Conservation (phyloP, 2,113 vertebrate species). For the Sebastes fasciatus region DNA sequence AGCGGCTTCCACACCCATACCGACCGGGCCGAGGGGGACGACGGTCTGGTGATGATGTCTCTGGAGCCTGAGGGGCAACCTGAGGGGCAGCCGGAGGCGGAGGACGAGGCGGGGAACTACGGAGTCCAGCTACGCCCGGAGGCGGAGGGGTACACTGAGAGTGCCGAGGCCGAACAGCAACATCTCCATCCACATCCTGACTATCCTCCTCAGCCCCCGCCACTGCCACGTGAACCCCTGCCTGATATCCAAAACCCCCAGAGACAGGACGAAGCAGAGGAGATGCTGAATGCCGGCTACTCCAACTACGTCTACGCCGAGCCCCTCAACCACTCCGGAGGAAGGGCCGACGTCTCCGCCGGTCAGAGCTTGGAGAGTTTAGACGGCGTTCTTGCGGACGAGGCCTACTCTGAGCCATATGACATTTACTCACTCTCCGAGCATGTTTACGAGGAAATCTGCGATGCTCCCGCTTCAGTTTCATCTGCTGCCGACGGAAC, state of each 20-base stretch:
- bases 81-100: slow-evolving; percentile 79
- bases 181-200: slow-evolving; percentile 72
- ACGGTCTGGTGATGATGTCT: slow-evolving; percentile 80
- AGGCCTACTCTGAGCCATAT: slow-evolving; percentile 92
- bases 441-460: slow-evolving; percentile 97
- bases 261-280: slow-evolving; percentile 85
- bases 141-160: slow-evolving; percentile 93
- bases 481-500: slow-evolving; percentile 2
- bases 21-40: slow-evolving; percentile 93
- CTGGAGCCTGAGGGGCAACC: slow-evolving; percentile 72
- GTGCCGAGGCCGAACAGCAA: slow-evolving; percentile 91
- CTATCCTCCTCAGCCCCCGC: slow-evolving; percentile 83
- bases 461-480: slow-evolving; percentile 78
- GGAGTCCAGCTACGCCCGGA: slow-evolving; percentile 79
- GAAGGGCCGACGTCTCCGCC: slow-evolving; percentile 51
- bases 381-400: slow-evolving; percentile 77
- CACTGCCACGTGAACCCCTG: slow-evolving; percentile 68
- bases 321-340: slow-evolving; percentile 77
- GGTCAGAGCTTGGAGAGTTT: slow-evolving; percentile 40
- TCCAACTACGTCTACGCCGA: slow-evolving; percentile 92
- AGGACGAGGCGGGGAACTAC: slow-evolving; percentile 72
- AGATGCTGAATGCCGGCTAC: slow-evolving; percentile 89
- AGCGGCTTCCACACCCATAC: slow-evolving; percentile 97
- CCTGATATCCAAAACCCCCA: slow-evolving; percentile 85
- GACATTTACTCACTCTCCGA: slow-evolving; percentile 91